Evolutionary conservation across 2,113 vertebrate species (phyloP), one percentile per base, ranked within the genome.

Genomic region (Forbesichthys agassizii): DNA sequence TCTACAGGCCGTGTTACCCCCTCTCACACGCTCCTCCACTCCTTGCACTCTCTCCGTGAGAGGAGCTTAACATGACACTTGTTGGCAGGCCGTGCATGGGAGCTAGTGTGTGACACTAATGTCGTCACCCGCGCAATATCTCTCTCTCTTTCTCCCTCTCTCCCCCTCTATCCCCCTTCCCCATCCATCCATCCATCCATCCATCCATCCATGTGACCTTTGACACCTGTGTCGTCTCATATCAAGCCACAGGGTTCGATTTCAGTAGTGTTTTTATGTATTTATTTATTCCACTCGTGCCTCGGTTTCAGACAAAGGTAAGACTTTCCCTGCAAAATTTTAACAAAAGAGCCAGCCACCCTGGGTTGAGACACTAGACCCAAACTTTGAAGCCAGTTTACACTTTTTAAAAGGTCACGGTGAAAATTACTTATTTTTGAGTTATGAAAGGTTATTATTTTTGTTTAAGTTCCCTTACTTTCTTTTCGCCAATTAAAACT

Each of bases 181-280:
- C 49, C 11, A 0, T 52, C 49, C 48, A 49, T 76, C 49, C 11
- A 1, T 52, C 49, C 48, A 49, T 56, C 8, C n/a, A 56, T 16
- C 54, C 54, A 16, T 18, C 55, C 6, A 12, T 12, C 13, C 10
- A 9, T 20, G 16, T 11, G n/a, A 18, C 67, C 47, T 64, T 56
- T 48, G n/a, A 27, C 54, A 67, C 73, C 72, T 69, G 82, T 88
- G 83, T 80, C 93, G 68, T 89, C 91, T 86, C 90, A 90, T 88
- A 57, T 92, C 90, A 88, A 92, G 87, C 86, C 89, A 91, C 95
- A 95, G 96, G 96, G 96, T 94, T 98, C 96, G 95, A 98, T 98
- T 98, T 98, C 94, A 94, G 90, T 75, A 66, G 61, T 71, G 73
- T 56, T 14, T 20, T 69, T 11, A 13, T 61, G 58, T 48, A 59